A percentile compares a stretch with the other conserved stretches of the same genome.
phyloP scores from a whole-genome alignment of 2,888 invertebrate genomes.

The Empis livida region DNA sequence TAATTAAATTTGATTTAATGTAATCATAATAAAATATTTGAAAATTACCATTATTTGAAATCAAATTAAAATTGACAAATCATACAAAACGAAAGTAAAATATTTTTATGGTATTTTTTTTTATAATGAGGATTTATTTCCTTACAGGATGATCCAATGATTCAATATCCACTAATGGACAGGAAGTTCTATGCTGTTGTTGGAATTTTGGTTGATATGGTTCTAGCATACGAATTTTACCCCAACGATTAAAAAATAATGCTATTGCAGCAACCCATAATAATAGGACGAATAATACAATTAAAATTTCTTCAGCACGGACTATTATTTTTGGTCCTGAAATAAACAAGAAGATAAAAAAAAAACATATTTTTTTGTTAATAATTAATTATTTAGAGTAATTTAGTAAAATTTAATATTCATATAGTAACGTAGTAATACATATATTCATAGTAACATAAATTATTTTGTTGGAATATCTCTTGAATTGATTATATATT shows the following conservation, averaged over 20 bases:
- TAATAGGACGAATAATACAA: constrained; percentile 70
- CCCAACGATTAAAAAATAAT: constrained; percentile 88
- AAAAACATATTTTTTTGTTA: not conserved
- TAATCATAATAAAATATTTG: no score
- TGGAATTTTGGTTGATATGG: constrained; percentile 86
- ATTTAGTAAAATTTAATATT: not conserved
- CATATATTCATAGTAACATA: no score
- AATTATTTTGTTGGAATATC: no score
- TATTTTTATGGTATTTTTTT: no score
- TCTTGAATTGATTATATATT: no score
- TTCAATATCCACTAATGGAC: constrained; percentile 47
- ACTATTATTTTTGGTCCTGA: constrained; percentile 57
- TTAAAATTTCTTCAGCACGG: constrained; percentile 71
- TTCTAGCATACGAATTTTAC: constrained; percentile 84
- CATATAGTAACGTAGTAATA: no score
- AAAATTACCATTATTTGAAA: no score
- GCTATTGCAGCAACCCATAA: constrained; percentile 84
- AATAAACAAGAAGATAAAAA: constrained; percentile 4
- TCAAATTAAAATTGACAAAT: no score
- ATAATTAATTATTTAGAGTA: not conserved
- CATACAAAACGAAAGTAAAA: no score
- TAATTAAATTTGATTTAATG: not conserved
- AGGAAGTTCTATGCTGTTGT: constrained; percentile 68
- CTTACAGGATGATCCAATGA: constrained; percentile 27
- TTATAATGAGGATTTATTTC: not conserved